phyloP scores from a whole-genome alignment of 1,140 invertebrate genomes.

The Acyrthosiphon pisum region DNA sequence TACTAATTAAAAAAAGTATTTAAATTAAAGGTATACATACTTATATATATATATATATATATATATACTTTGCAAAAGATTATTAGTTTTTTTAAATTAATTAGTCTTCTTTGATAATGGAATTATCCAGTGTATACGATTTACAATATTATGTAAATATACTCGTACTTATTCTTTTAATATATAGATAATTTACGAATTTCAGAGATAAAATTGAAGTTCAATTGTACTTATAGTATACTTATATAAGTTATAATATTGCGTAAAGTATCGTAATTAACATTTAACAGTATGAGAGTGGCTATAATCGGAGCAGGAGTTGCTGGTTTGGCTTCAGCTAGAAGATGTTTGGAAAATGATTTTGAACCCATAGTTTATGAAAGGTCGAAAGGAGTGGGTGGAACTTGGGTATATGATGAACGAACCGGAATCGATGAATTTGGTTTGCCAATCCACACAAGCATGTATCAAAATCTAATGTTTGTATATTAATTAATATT shows the following conservation, averaged over 20 bases:
- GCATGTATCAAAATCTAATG: slow-evolving; percentile 71
- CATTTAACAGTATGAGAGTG: slow-evolving; percentile 52
- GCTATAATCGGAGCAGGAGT: slow-evolving; percentile 60
- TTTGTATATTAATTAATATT: slow-evolving; percentile 39
- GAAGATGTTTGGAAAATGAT: slow-evolving; percentile 56
- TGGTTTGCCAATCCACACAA: slow-evolving; percentile 72
- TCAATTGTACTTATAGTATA: not conserved
- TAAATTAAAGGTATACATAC: too few species aligned
- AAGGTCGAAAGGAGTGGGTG: slow-evolving; percentile 70
- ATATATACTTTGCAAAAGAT: not conserved
- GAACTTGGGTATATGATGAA: slow-evolving; percentile 78
- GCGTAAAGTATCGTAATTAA: not conserved
- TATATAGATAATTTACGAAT: not conserved
- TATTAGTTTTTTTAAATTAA: not conserved
- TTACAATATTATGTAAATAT: not conserved
- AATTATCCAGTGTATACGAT: not conserved
- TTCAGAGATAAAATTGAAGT: not conserved
- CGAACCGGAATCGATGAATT: slow-evolving; percentile 68
- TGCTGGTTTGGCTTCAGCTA: slow-evolving; percentile 60
- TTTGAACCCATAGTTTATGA: slow-evolving; percentile 68
- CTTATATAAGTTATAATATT: not conserved
- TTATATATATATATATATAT: too few species aligned
- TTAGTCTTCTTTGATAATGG: not conserved
- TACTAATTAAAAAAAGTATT: too few species aligned
- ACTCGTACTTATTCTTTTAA: not conserved